Conservation (phyloP, 2,113 vertebrate genomes). For the Rattus norvegicus region GRCr8 NC_086027.1:5796501-5797000, state of each 20-base stretch:
- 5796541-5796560: conserved; percentile 49
- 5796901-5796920: not conserved
- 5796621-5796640: conserved; percentile 35
- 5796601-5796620: conserved; percentile 66
- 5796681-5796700: conserved; percentile 17
- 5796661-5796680: conserved; percentile 50
- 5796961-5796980: not conserved
- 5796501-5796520: conserved; percentile 26
- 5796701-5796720: conserved; percentile 26
- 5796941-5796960: not conserved
- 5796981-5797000: not conserved
- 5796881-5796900: not conserved
- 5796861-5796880: conserved; percentile 17
- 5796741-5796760: conserved; percentile 42
- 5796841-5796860: not conserved
- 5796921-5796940: not conserved
- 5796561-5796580: not conserved
- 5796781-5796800: not conserved
- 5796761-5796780: conserved; percentile 9
- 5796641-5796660: not conserved
- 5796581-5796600: conserved; percentile 35
- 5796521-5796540: conserved; percentile 47
- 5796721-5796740: not conserved
- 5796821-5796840: not conserved
- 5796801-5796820: conserved; percentile 3